A percentile compares a stretch with the other conserved stretches of the same genome.
Evolutionary conservation across 2,797 vertebrate genomes (phyloP).

Genomic region (Iguana delicatissima): DNA sequence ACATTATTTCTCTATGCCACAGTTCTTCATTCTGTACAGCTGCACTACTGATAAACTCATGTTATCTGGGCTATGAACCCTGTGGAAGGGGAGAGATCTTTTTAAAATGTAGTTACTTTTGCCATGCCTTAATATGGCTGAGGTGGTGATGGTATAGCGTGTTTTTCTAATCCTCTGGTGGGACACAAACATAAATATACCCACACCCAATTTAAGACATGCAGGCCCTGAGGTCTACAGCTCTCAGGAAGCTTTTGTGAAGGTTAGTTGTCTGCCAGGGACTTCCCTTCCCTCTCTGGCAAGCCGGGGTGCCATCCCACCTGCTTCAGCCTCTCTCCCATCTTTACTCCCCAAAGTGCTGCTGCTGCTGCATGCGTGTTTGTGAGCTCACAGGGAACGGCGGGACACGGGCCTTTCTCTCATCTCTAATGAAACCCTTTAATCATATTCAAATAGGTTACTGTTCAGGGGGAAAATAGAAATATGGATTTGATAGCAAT

Average conservation of each 20-base stretch:
- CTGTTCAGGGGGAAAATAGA: slow-evolving; percentile 99
- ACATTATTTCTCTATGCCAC: not conserved
- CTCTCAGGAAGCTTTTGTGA: not conserved
- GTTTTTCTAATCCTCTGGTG: not conserved
- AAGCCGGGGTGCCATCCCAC: slow-evolving; percentile 27
- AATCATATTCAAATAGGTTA: slow-evolving; percentile 99
- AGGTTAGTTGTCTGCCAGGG: not conserved
- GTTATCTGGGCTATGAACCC: not conserved
- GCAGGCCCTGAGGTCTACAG: fast-evolving
- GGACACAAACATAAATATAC: not conserved
- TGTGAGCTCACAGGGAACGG: slow-evolving; percentile 85
- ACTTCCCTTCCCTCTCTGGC: not conserved
- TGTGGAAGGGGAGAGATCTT: not conserved
- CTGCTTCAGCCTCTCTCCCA: slow-evolving; percentile 9
- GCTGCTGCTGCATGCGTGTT: slow-evolving; percentile 72
- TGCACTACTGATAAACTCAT: not conserved
- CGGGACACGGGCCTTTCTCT: slow-evolving; percentile 83
- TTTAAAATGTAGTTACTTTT: not conserved
- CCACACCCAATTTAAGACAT: not conserved
- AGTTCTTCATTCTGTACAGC: not conserved
- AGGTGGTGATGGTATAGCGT: not conserved
- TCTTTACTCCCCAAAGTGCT: slow-evolving; percentile 45
- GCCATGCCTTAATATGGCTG: not conserved
- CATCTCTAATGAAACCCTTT: slow-evolving; percentile 92
- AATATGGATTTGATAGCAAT: slow-evolving; percentile 99